Evolutionary conservation across 2,888 invertebrate genomes (phyloP).

Genomic region (Luffia ferchaultella): DNA sequence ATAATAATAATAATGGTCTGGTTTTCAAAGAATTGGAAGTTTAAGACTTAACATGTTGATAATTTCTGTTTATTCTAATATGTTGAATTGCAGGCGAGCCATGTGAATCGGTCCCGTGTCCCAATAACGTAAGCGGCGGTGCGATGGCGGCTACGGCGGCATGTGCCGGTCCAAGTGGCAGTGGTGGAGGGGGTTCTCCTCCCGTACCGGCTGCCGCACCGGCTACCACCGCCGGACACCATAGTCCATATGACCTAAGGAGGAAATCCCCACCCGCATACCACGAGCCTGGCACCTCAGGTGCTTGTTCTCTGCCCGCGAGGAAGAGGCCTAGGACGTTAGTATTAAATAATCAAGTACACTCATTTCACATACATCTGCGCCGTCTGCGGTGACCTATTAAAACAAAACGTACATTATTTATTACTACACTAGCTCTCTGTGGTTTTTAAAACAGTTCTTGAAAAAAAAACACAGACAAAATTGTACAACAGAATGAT

Average conservation of each 20-base stretch:
- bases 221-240: slow-evolving; percentile 81
- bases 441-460: background rate
- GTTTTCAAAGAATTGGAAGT: no score
- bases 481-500: no score
- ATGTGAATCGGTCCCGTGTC: slow-evolving; percentile 81
- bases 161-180: slow-evolving; percentile 56
- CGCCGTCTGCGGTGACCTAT: no score
- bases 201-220: slow-evolving; percentile 60
- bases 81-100: slow-evolving; percentile 67
- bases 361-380: background rate
- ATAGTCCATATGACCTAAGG: slow-evolving; percentile 89
- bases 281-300: slow-evolving; percentile 73
- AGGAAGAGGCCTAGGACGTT: slow-evolving; percentile 82
- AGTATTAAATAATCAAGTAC: slow-evolving; percentile 19
- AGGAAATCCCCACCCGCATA: slow-evolving; percentile 82
- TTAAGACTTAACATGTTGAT: no score
- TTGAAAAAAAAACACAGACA: no score
- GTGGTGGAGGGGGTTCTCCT: slow-evolving; percentile 61
- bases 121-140: slow-evolving; percentile 66
- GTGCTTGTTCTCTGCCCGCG: slow-evolving; percentile 77
- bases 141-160: slow-evolving; percentile 52
- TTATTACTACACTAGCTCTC: background rate
- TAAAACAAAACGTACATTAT: no score
- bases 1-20: no score
- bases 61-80: background rate